These are phyloP conservation scores for Discoglossus pictus DNA, from an alignment of 2,797 vertebrate genomes.

Conservation along the genomic window DNA sequence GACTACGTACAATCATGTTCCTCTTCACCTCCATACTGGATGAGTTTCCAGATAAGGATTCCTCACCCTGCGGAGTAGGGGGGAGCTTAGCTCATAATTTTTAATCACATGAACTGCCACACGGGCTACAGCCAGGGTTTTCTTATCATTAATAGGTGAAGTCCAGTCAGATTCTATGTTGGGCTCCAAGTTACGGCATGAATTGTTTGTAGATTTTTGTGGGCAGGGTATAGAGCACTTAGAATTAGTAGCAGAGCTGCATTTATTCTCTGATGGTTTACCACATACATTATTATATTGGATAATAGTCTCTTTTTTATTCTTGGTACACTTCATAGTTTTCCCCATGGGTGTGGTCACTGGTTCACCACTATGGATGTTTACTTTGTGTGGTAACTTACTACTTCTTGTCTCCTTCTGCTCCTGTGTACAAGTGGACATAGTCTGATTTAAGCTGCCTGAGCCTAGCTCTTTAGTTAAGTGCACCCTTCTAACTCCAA, in stretches of 20 bases:
- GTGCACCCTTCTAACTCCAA: constrained; percentile 18
- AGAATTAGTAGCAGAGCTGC: background rate
- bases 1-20: too few relatives aligned
- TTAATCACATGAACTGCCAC: constrained; percentile 34
- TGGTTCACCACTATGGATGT: background rate
- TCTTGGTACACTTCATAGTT: background rate
- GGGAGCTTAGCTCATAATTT: constrained; percentile 26
- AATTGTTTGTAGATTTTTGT: background rate
- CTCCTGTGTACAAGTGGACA: background rate
- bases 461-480: constrained; percentile 13
- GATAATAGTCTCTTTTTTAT: constrained; percentile 3
- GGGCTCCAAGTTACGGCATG: background rate
- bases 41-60: constrained; percentile 8
- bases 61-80: constrained; percentile 8
- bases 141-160: constrained; percentile 11
- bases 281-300: background rate
- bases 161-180: constrained; percentile 12
- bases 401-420: constrained; percentile 15
- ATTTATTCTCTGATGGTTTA: constrained; percentile 18
- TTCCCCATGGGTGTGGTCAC: background rate
- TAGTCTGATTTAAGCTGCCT: constrained; percentile 12
- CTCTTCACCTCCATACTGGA: constrained; percentile 37
- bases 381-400: constrained; percentile 16
- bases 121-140: constrained; percentile 18
- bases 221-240: background rate